A percentile compares a stretch with the other conserved stretches of the same genome.
phyloP scores from a whole-genome alignment of 1,140 invertebrate genomes.

The Campoletis sonorensis region DNA sequence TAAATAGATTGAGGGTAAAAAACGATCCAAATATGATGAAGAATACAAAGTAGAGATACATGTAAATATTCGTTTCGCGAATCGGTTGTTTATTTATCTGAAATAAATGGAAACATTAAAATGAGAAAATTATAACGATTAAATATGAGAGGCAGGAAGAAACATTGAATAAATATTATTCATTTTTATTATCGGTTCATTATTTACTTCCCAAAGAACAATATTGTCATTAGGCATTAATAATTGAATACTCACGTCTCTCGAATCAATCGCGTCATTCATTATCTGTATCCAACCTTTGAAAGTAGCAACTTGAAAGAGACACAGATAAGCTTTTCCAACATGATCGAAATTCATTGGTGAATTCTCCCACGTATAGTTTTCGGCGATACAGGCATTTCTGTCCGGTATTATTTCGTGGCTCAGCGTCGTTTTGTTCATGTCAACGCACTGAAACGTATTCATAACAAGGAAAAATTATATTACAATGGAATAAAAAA shows the following conservation, averaged over 20 bases:
- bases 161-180: too few species aligned
- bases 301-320: conserved; percentile 99
- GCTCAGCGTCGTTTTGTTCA: conserved; percentile 87
- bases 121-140: not conserved
- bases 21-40: conserved; percentile 99
- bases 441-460: conserved; percentile 88
- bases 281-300: conserved; percentile 97
- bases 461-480: conserved; percentile 7
- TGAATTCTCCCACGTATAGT: conserved; percentile 97
- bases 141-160: not conserved
- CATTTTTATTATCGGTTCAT: too few species aligned
- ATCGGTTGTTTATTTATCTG: conserved; percentile 94
- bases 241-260: conserved; percentile 82
- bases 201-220: too few species aligned
- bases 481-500: not conserved
- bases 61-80: conserved; percentile 95
- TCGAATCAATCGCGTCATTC: conserved; percentile 97
- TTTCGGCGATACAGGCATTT: conserved; percentile 90
- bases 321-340: conserved; percentile 96
- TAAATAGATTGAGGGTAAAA: conserved; percentile 98
- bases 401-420: conserved; percentile 91
- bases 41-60: conserved; percentile 99
- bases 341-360: conserved; percentile 99
- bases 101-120: not conserved
- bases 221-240: too few species aligned